These are phyloP conservation scores for Spizella passerina DNA, from an alignment of 2,797 vertebrate species.

Conservation along the genomic window DNA sequence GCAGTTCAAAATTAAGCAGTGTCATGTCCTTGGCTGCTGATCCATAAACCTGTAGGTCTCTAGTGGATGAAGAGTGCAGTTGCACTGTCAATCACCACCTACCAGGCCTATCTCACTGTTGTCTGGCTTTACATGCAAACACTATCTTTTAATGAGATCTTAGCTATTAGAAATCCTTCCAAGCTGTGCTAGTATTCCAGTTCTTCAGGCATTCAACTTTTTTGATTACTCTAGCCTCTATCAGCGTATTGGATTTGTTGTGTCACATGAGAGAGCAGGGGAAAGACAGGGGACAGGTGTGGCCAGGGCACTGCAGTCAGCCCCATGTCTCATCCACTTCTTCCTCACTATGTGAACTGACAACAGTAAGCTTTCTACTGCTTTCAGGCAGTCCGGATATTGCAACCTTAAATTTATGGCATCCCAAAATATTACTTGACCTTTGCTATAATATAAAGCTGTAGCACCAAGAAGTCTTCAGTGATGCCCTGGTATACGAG, in stretches of 20 bases:
- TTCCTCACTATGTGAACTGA: background rate
- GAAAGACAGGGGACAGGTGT: background rate
- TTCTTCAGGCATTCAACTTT: conserved; percentile 67
- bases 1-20: background rate
- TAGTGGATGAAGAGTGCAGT: background rate
- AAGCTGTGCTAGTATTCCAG: conserved; percentile 60
- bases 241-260: conserved; percentile 44
- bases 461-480: background rate
- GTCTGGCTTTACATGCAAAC: conserved; percentile 59
- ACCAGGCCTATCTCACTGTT: background rate
- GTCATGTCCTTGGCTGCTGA: background rate
- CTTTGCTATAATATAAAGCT: background rate
- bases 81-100: conserved; percentile 11
- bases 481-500: background rate
- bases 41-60: background rate
- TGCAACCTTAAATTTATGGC: background rate
- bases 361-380: background rate
- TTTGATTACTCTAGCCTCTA: conserved; percentile 47
- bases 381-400: background rate
- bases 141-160: conserved; percentile 92
- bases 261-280: background rate
- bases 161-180: conserved; percentile 79
- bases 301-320: background rate
- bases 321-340: background rate
- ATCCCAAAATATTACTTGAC: background rate